Conservation (phyloP, 2,888 invertebrate species). For the Noctuana brunneofusca region DNA sequence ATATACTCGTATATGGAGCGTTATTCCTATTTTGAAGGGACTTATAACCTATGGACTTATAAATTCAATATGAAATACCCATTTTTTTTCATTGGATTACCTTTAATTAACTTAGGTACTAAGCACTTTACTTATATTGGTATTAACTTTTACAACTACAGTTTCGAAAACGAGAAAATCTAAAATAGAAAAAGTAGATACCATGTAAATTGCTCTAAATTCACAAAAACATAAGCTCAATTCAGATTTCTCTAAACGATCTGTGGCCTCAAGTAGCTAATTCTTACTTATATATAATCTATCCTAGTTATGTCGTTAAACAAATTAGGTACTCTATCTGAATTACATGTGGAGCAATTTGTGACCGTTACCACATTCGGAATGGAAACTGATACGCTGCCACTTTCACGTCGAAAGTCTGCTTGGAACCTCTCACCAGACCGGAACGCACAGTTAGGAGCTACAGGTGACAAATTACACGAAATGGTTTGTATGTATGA, state of each 20-base stretch:
- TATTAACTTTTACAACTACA: background rate
- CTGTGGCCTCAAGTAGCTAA: background rate
- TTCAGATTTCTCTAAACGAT: background rate
- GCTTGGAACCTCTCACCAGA: slow-evolving; percentile 30
- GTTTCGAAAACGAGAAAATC: background rate
- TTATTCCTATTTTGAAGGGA: too few species aligned
- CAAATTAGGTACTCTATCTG: slow-evolving; percentile 31
- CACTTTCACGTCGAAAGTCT: slow-evolving; percentile 27
- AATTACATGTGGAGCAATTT: slow-evolving; percentile 25
- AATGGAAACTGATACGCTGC: slow-evolving; percentile 27
- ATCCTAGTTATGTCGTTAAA: slow-evolving; percentile 13
- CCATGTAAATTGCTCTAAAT: too few species aligned
- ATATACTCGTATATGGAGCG: too few species aligned
- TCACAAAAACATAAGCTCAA: too few species aligned
- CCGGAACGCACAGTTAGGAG: slow-evolving; percentile 22
- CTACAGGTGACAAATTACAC: slow-evolving; percentile 24
- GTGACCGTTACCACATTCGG: slow-evolving; percentile 31
- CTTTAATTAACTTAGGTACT: too few species aligned
- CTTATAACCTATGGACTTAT: too few species aligned
- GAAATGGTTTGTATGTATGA: slow-evolving; percentile 11
- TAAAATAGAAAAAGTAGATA: background rate
- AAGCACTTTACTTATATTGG: too few species aligned
- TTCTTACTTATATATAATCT: slow-evolving; percentile 17
- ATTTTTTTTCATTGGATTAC: background rate
- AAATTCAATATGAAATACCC: background rate